Evolutionary conservation across 2,888 invertebrate species (phyloP), one percentile per base, ranked within the genome.

Genomic region (Imbricaverruca yamaguchii): DNA sequence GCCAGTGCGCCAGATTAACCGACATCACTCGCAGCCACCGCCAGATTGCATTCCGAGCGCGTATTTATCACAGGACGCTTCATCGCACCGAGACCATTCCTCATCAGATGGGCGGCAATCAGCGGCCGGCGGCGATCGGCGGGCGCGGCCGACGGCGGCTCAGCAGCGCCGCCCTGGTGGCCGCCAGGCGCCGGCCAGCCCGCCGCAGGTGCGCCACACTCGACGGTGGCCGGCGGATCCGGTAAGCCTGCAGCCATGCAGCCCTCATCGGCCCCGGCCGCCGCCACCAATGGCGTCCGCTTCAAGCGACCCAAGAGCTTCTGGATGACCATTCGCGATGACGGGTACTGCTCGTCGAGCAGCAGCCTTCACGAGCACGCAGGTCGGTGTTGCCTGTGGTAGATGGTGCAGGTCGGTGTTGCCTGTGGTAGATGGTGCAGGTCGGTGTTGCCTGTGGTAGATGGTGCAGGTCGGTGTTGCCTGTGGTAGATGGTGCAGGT

Each of bases 321-420:
- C 59, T 79, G 79, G 79, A 57, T 57, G 79, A 25, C 79, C 13
- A 56, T 79, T 13, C n/a, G 25, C 4, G 79, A 79, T 57, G 79
- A 79, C 79, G 79, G 79, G 13, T 79, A 79, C 25, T 79, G 79
- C 12, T 79, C 79, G 23, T 79, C 79, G 12, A 79, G 59, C 25
- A 59, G 57, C 79, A 79, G 79, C 15, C 57, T 79, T 1, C 79
- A 79, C 13, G 79, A 79, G 1, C 79, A 56, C 12, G 23, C 79
- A 79, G 79, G 79, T 79, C 23, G 57, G 78, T 69, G 18, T 39
- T 39, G 39, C 39, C 39, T 39, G 39, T 39, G 39, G 39, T 39
- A 39, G 39, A 39, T 39, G 39, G 39, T 4, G 39, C 39, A 39
- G 39, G 39, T 39, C 39, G 4, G 39, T 39, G 39, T 39, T 39